Evolutionary conservation across 2,113 vertebrate species (phyloP).

Genomic region (Lonchura striata): DNA sequence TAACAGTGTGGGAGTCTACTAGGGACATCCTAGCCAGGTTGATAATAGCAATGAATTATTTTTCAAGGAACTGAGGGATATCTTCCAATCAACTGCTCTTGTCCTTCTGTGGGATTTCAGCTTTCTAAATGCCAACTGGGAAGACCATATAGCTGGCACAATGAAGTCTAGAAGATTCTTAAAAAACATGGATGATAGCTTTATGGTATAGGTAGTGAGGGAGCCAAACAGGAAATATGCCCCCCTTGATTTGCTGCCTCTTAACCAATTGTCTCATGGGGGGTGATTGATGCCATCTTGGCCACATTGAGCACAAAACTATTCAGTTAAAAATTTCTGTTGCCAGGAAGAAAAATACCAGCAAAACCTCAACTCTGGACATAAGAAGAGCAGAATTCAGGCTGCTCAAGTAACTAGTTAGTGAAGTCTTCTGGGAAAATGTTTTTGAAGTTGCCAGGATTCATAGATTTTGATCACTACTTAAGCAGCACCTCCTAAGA

Average conservation of each 20-base stretch:
- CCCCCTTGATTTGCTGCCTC: background rate
- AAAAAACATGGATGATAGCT: background rate
- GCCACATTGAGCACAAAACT: background rate
- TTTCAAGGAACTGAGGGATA: background rate
- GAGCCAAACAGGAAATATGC: background rate
- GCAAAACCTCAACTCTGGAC: background rate
- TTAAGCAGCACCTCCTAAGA: background rate
- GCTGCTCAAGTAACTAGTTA: background rate
- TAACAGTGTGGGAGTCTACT: no score
- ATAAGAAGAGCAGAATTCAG: background rate
- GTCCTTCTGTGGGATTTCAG: background rate
- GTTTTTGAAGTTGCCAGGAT: background rate
- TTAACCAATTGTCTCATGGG: fast-evolving
- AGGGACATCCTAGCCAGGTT: background rate
- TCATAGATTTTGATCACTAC: background rate
- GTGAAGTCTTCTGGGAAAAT: background rate
- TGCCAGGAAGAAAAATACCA: background rate
- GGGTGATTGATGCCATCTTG: background rate
- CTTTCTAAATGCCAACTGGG: background rate
- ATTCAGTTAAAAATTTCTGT: background rate
- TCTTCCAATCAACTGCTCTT: background rate
- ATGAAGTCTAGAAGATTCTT: background rate
- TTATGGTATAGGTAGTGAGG: background rate
- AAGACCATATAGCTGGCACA: background rate
- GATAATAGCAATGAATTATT: background rate